Percentiles rank a stretch among this genome's conserved stretches.
phyloP scores from a whole-genome alignment of 1,140 invertebrate genomes.

The Danaus plexippus region DNA sequence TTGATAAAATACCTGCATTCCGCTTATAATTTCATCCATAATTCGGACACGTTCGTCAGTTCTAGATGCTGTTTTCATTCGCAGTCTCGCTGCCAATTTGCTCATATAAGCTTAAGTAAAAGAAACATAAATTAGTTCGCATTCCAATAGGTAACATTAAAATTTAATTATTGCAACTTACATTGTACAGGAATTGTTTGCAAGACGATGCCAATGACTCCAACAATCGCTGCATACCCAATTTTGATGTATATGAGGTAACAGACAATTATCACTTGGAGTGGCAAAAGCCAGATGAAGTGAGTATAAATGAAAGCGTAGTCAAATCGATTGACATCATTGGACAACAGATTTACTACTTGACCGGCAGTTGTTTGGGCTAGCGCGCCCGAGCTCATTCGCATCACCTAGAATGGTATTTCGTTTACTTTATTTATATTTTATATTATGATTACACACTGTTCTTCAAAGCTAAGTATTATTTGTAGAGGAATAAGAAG shows the following conservation, averaged over 20 bases:
- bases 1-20: slow-evolving; percentile 77
- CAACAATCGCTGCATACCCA: slow-evolving; percentile 79
- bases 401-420: slow-evolving; percentile 60
- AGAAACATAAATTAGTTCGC: not conserved
- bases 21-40: slow-evolving; percentile 86
- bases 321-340: slow-evolving; percentile 83
- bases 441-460: not conserved
- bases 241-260: slow-evolving; percentile 83
- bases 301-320: slow-evolving; percentile 76
- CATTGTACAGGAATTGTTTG: slow-evolving; percentile 81
- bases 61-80: slow-evolving; percentile 74
- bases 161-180: slow-evolving; percentile 29
- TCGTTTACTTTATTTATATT: not conserved
- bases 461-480: not conserved
- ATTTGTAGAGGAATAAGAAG: slow-evolving; percentile 2
- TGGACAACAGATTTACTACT: slow-evolving; percentile 88
- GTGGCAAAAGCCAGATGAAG: slow-evolving; percentile 80
- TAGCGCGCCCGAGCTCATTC: slow-evolving; percentile 78
- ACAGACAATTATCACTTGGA: slow-evolving; percentile 78
- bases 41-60: slow-evolving; percentile 83
- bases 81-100: slow-evolving; percentile 73
- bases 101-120: slow-evolving; percentile 72
- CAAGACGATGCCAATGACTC: slow-evolving; percentile 76
- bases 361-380: slow-evolving; percentile 85
- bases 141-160: slow-evolving; percentile 1